phyloP scores from a whole-genome alignment of 2,797 vertebrate genomes.

The Myoxocephalus aenaeus region DNA sequence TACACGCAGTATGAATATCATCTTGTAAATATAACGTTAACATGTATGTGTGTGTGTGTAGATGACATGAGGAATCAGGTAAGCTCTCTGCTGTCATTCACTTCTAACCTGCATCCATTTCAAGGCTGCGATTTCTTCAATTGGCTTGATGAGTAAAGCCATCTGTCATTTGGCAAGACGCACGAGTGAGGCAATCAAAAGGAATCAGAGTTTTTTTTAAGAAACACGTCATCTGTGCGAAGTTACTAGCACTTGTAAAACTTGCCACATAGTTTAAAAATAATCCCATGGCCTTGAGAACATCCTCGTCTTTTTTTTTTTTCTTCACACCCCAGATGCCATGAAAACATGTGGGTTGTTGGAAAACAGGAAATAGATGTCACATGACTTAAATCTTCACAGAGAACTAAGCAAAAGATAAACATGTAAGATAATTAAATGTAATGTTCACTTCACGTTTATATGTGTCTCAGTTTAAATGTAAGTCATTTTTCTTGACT shows the following conservation, averaged over 20 bases:
- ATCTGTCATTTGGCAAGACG: conserved; percentile 72
- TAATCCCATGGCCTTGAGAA: conserved; percentile 46
- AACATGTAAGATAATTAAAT: conserved; percentile 5
- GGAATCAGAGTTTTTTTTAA: conserved; percentile 45
- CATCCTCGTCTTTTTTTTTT: conserved; percentile 23
- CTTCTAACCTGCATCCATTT: conserved; percentile 42
- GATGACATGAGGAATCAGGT: conserved; percentile 26
- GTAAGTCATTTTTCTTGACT: conserved; percentile 24
- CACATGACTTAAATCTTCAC: conserved; percentile 14
- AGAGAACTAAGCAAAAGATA: conserved; percentile 15
- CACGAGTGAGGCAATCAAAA: conserved; percentile 47
- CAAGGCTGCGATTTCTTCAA: conserved; percentile 59
- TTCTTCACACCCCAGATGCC: conserved; percentile 12
- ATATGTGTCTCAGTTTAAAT: conserved; percentile 2
- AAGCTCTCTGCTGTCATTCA: conserved; percentile 26
- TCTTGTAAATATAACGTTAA: conserved; percentile 10
- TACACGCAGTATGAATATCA: conserved; percentile 11
- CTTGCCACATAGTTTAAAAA: conserved; percentile 36
- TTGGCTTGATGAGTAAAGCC: conserved; percentile 67
- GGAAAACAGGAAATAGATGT: conserved; percentile 15
- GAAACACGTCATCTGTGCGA: conserved; percentile 34
- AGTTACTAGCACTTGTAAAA: conserved; percentile 57
- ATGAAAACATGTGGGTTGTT: conserved; percentile 31
- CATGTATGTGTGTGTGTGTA: background rate
- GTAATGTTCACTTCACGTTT: conserved; percentile 24